Evolutionary conservation across 2,888 invertebrate species (phyloP).

Genomic region (Sphaerophoria taeniata): DNA sequence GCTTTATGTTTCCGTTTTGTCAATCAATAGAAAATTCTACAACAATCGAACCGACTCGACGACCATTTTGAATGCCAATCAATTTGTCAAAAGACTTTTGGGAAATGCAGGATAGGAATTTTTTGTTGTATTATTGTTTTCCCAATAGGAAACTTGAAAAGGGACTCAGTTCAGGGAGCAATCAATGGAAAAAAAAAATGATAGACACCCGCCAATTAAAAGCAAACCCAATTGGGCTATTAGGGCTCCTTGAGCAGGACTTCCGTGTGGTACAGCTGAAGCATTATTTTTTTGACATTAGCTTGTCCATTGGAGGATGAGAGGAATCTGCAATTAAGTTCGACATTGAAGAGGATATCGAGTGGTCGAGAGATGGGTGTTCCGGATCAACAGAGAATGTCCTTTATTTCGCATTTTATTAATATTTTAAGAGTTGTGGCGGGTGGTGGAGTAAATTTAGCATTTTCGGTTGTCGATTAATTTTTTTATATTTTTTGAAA

Average conservation of each 20-base stretch:
- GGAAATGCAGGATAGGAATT: conserved; percentile 1
- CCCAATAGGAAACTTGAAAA: background rate
- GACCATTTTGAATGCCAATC: conserved; percentile 34
- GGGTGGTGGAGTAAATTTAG: conserved; percentile 1
- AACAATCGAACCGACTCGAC: background rate
- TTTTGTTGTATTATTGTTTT: background rate
- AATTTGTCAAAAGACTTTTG: conserved; percentile 29
- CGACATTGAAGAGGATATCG: conserved; percentile 30
- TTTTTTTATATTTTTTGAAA: no score
- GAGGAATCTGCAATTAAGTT: conserved; percentile 28
- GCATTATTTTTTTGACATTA: conserved; percentile 11
- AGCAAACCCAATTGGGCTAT: conserved; percentile 9
- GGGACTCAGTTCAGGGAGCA: background rate
- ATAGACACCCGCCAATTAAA: conserved; percentile 16
- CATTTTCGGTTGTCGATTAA: conserved; percentile 29
- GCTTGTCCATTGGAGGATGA: conserved; percentile 17
- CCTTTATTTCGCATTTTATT: conserved; percentile 16
- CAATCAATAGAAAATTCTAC: conserved; percentile 14
- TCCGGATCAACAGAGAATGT: background rate
- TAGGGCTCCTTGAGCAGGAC: background rate
- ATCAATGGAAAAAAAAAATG: background rate
- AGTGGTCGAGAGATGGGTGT: background rate
- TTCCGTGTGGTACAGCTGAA: conserved; percentile 3
- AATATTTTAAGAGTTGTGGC: conserved; percentile 16
- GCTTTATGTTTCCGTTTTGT: conserved; percentile 34